A percentile compares a stretch with the other conserved stretches of the same genome.
These are phyloP conservation scores for Stegana nigrithorax DNA, from an alignment of 2,888 invertebrate species.

Conservation along the genomic window DNA sequence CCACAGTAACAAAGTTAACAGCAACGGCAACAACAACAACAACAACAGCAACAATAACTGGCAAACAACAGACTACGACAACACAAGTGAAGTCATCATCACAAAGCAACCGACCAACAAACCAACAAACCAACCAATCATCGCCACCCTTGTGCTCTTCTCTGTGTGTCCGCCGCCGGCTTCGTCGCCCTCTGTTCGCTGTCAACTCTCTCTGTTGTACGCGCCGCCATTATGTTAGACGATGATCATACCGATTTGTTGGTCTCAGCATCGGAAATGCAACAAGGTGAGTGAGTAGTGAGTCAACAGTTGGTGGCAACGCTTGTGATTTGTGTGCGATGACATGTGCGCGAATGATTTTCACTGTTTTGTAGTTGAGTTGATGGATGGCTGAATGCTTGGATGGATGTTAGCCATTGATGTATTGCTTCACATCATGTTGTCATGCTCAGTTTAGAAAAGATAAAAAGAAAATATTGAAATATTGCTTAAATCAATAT, in stretches of 20 bases:
- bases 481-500: no score
- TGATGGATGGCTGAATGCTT: constrained; percentile 10
- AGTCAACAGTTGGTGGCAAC: neutral
- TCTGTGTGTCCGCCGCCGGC: neutral
- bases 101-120: no score
- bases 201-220: no score
- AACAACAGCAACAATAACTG: neutral
- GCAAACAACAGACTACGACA: neutral
- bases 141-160: neutral
- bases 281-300: constrained; percentile 57
- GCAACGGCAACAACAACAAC: neutral
- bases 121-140: no score
- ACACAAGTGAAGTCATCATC: neutral
- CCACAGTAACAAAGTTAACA: no score
- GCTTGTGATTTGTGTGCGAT: neutral
- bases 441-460: no score
- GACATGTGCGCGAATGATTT: no score
- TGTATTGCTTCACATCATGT: no score
- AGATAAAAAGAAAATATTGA: no score
- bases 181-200: no score
- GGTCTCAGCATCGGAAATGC: constrained; percentile 67
- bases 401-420: no score
- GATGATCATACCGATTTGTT: constrained; percentile 67
- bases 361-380: no score
- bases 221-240: constrained; percentile 62